Evolutionary conservation across 2,113 vertebrate species (phyloP).

Genomic region (Festucalex cinctus): DNA sequence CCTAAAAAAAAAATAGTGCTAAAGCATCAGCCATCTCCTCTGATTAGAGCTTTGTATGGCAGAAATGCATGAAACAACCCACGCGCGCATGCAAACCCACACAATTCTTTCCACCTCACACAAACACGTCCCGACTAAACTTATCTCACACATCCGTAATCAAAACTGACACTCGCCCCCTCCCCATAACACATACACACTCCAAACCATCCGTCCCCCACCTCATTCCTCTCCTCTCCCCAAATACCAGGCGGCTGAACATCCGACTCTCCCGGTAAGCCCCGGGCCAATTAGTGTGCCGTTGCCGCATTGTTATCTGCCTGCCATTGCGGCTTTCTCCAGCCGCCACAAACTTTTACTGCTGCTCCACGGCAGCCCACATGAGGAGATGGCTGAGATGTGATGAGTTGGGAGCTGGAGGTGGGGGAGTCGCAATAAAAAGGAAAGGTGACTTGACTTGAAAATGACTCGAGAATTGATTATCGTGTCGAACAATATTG

Average conservation of each 20-base stretch:
- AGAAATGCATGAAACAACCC: conserved; percentile 1
- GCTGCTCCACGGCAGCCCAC: conserved; percentile 30
- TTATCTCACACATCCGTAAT: conserved; percentile 64
- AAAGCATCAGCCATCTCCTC: conserved; percentile 23
- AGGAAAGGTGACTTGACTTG: conserved; percentile 20
- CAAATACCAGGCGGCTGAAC: conserved; percentile 58
- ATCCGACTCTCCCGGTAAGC: conserved; percentile 60
- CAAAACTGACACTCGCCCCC: conserved; percentile 56
- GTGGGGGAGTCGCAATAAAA: conserved; percentile 13
- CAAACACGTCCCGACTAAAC: conserved; percentile 53
- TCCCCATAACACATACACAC: background rate
- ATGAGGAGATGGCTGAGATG: conserved; percentile 33
- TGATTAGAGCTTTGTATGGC: conserved; percentile 26
- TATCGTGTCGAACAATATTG: conserved; percentile 13
- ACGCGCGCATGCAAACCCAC: conserved; percentile 18
- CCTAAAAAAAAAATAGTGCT: conserved; percentile 1
- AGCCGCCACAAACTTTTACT: conserved; percentile 55
- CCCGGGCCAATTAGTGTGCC: conserved; percentile 66
- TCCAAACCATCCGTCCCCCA: background rate
- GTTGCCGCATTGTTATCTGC: conserved; percentile 70
- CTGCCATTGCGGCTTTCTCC: conserved; percentile 66
- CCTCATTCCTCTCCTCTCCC: conserved; percentile 42
- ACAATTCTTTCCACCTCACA: conserved; percentile 22
- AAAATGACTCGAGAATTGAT: conserved; percentile 37
- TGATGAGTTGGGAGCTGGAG: conserved; percentile 12